Evolutionary conservation across 1,140 invertebrate species (phyloP), one percentile per base, ranked within the genome.

Genomic region (Vollenhovia emeryi): DNA sequence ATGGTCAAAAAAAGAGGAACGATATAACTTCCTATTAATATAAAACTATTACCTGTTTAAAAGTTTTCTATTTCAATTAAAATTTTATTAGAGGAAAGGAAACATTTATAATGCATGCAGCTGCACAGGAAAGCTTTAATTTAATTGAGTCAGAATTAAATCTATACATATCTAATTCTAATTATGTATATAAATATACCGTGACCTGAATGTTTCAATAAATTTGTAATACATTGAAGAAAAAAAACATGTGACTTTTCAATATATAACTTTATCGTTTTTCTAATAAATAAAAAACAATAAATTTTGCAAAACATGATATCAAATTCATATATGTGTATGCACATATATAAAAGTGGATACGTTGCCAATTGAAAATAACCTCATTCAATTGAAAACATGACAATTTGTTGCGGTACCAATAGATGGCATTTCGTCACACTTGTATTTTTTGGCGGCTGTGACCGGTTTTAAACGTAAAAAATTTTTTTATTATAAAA

Each of bases 401-500:
- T n/a, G 60, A 5, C 36, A 60, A 76, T 43, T 60, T 60, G 21
- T 45, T 76, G 36, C n/a, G 60, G 18, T 18, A 43, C 2, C 8
- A 13, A 27, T 18, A 27, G 73, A 45, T 57, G 21, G 27, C 30
- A 52, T 52, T 55, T 60, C 27, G 24, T 76, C 18, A 30, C 24
- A 1, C 15, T 76, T 0, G 18, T 59, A 27, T 36, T 36, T 45
- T 68, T 15, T 40, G n/a, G 1, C 15, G 43, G 8, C 64, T 78
- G 36, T n/a, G 8, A 0, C 2, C 55, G 21, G 15, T 45, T 18
- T 30, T 15, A 30, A 76, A 43, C 21, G 33, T 21, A 48, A 69
- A 24, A 82, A 59, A 57, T 71, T 36, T 21, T 15, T 18, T 24
- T 55, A 57, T 80, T 52, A 69, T 55, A 57, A 55, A 80, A 43